A percentile compares a stretch with the other conserved stretches of the same genome.
phyloP scores from a whole-genome alignment of 2,888 invertebrate species.

The Cataglyphis rosenhaueri region DNA sequence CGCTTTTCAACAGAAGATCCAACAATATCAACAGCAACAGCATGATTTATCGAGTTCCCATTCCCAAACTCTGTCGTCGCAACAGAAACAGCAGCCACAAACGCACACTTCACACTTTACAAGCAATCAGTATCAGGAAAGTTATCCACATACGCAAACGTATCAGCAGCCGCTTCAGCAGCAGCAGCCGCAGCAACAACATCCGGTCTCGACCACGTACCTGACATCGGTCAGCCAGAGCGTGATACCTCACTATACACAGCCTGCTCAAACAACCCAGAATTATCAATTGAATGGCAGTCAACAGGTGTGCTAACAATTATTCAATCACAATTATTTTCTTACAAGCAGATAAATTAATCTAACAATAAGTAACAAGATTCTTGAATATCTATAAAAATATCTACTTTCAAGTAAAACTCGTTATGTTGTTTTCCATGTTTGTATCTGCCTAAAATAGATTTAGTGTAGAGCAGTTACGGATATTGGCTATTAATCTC shows the following conservation, averaged over 20 bases:
- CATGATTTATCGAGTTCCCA: slow-evolving; percentile 83
- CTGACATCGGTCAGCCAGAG: slow-evolving; percentile 81
- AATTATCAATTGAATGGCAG: slow-evolving; percentile 83
- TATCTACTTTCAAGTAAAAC: neutral
- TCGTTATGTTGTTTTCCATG: neutral
- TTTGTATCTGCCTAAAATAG: slow-evolving; percentile 1
- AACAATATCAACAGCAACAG: slow-evolving; percentile 82
- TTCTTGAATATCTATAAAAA: neutral
- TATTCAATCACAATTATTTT: slow-evolving; percentile 13
- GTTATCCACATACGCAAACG: slow-evolving; percentile 86
- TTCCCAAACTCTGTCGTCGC: slow-evolving; percentile 79
- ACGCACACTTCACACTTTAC: slow-evolving; percentile 81
- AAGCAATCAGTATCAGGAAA: slow-evolving; percentile 86
- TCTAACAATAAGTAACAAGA: slow-evolving; percentile 5
- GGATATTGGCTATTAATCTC: neutral
- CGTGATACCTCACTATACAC: slow-evolving; percentile 82
- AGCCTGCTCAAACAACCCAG: slow-evolving; percentile 79
- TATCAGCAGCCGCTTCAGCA: slow-evolving; percentile 85
- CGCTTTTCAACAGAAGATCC: slow-evolving; percentile 83
- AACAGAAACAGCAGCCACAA: slow-evolving; percentile 81
- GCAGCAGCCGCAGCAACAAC: slow-evolving; percentile 81
- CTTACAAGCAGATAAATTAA: slow-evolving; percentile 13
- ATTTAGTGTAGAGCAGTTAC: neutral
- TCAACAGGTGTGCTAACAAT: slow-evolving; percentile 77
- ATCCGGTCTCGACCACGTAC: slow-evolving; percentile 82